Evolutionary conservation across 2,888 invertebrate genomes (phyloP), one percentile per base, ranked within the genome.

Genomic region (Lasioglossum figueresi): DNA sequence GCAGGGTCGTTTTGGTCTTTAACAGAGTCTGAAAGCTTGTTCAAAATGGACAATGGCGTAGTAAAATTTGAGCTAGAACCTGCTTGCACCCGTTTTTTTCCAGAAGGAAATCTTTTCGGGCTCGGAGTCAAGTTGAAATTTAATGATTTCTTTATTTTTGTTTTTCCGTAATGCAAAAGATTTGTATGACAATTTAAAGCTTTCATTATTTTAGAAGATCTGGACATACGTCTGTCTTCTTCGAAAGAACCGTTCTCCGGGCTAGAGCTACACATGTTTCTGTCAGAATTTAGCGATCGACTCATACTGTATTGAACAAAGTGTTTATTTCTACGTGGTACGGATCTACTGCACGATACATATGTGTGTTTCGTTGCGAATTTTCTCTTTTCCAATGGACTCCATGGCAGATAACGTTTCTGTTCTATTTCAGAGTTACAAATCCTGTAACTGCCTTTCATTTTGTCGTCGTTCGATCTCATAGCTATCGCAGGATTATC

Each of bases 201-300:
- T 59, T 91, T 92, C 90, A 94, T 92, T 73, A 94, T 94, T 83
- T 94, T 94, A 8, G 93, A 93, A 0, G 94, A 94, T 80, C 94
- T 92, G 3, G 93, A 91, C 6, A 92, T 83, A 75, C 90, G 89
- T 70, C 88, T 88, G 3, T 91, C 87, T 34, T 84, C 88, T 12
- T 91, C 89, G 31, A 83, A 77, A n/a, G 86, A 84, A 68, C 83
- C 82, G 31, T 80, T 86, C 4, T 91, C 91, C 0, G 88, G 81
- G 76, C 85, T 90, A 3, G 93, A 89, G 78, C 88, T 91, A 10
- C 23, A 80, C 45, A 19, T 6, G 66, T 40, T 80, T 10, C 86
- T 70, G 68, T 94, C 94, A 74, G 92, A 93, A 82, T 93, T 92
- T 45, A 94, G 87, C 1, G 94, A 93, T 83, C 93, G 90, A 70